phyloP scores from a whole-genome alignment of 2,113 vertebrate genomes.

The Spermophilus dauricus region DNA sequence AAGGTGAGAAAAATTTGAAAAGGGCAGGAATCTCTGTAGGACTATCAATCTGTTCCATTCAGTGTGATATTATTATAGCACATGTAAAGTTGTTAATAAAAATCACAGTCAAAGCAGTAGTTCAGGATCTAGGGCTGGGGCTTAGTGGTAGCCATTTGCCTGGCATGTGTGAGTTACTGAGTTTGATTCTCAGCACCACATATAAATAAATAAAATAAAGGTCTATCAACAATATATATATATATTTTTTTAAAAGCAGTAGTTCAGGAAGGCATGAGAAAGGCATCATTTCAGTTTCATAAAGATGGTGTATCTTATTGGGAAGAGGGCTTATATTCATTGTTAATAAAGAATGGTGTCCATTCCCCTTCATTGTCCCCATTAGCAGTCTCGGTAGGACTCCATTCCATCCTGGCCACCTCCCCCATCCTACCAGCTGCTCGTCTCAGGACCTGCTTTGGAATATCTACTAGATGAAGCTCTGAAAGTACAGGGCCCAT shows the following conservation, averaged over 20 bases:
- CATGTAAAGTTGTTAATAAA: slow-evolving; percentile 32
- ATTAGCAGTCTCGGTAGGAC: not conserved
- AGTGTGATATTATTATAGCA: not conserved
- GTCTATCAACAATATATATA: too few relatives aligned
- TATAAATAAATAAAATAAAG: too few relatives aligned
- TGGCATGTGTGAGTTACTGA: too few relatives aligned
- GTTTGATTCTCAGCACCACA: too few relatives aligned
- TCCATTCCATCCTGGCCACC: not conserved
- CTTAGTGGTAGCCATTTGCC: too few relatives aligned
- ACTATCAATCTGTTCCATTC: not conserved
- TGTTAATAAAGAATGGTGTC: not conserved
- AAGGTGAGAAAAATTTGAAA: not conserved
- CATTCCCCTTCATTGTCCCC: not conserved
- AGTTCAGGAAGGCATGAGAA: not conserved
- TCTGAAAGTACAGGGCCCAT: not conserved
- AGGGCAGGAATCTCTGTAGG: not conserved
- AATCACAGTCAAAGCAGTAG: not conserved
- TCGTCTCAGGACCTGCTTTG: not conserved
- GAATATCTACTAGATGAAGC: not conserved
- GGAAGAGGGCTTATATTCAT: not conserved
- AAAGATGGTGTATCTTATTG: not conserved
- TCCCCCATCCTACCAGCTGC: not conserved
- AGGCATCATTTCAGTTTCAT: not conserved
- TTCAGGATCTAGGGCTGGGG: not conserved
- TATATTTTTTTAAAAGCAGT: not conserved